These are phyloP conservation scores for Eurystomus glaucurus DNA, from an alignment of 2,797 vertebrate species.

Conservation along the genomic window DNA sequence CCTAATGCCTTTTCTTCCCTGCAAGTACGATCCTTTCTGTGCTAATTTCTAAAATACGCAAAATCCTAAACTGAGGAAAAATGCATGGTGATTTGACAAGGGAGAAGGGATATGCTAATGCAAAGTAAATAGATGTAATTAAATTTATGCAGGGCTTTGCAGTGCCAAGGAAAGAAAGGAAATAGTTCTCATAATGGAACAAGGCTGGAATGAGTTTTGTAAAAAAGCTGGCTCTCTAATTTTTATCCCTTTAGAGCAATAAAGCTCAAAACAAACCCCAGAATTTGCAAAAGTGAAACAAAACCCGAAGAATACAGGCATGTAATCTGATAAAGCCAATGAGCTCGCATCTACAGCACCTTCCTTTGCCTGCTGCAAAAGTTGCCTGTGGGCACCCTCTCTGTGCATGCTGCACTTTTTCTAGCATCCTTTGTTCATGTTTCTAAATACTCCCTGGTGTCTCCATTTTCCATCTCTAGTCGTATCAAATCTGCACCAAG, in stretches of 20 bases:
- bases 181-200: neutral
- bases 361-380: neutral
- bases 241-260: neutral
- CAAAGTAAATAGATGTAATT: conserved; percentile 41
- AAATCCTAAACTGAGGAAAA: neutral
- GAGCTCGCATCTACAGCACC: neutral
- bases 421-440: neutral
- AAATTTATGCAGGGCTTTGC: neutral
- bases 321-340: neutral
- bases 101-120: neutral
- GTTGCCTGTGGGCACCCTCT: accelerated
- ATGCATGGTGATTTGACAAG: neutral
- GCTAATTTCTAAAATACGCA: neutral
- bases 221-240: neutral
- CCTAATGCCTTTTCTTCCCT: neutral
- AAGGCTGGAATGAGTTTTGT: neutral
- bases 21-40: neutral
- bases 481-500: accelerated
- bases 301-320: accelerated
- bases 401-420: neutral
- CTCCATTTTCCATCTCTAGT: accelerated
- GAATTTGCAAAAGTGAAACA: neutral
- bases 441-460: neutral
- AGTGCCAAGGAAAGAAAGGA: neutral
- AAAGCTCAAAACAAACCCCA: neutral